These are phyloP conservation scores for Anagyrus pseudococci DNA, from an alignment of 2,888 invertebrate genomes.

Conservation along the genomic window DNA sequence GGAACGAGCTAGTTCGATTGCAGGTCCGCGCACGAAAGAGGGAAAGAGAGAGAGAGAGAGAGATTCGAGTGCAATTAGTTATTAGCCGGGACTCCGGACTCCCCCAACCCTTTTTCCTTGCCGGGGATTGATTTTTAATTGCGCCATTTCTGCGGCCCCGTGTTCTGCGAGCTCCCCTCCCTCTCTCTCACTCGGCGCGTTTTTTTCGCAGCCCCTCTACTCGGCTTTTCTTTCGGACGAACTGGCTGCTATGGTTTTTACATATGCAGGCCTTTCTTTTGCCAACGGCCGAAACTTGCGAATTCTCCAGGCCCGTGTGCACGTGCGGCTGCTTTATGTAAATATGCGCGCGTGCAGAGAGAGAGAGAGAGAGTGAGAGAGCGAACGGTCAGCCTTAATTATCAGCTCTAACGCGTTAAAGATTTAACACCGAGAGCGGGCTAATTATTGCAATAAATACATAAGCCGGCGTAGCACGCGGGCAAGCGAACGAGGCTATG, in stretches of 20 bases:
- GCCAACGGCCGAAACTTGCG: too few relatives aligned
- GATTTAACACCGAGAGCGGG: constrained; percentile 27
- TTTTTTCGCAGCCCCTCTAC: too few relatives aligned
- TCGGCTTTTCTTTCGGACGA: too few relatives aligned
- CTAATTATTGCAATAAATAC: constrained; percentile 32
- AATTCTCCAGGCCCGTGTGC: too few relatives aligned
- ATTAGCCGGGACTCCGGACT: constrained; percentile 8
- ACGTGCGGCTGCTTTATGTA: too few relatives aligned
- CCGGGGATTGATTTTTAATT: constrained; percentile 36
- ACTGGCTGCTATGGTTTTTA: too few relatives aligned
- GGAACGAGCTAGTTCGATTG: not conserved
- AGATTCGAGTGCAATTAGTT: constrained; percentile 26
- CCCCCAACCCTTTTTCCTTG: too few relatives aligned
- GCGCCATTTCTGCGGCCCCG: constrained; percentile 22
- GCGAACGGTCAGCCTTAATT: not conserved
- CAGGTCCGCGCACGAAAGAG: not conserved
- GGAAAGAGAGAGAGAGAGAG: not conserved
- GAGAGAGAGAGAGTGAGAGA: not conserved
- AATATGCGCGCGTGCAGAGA: too few relatives aligned
- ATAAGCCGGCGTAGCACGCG: too few relatives aligned
- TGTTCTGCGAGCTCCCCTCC: not conserved
- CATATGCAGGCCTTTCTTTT: too few relatives aligned
- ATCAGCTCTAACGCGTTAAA: constrained; percentile 27
- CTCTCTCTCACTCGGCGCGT: too few relatives aligned
- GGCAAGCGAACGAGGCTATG: too few relatives aligned